Percentiles rank a stretch among this genome's conserved stretches.
phyloP scores from a whole-genome alignment of 2,113 vertebrate species.

The Clarias magur region DNA sequence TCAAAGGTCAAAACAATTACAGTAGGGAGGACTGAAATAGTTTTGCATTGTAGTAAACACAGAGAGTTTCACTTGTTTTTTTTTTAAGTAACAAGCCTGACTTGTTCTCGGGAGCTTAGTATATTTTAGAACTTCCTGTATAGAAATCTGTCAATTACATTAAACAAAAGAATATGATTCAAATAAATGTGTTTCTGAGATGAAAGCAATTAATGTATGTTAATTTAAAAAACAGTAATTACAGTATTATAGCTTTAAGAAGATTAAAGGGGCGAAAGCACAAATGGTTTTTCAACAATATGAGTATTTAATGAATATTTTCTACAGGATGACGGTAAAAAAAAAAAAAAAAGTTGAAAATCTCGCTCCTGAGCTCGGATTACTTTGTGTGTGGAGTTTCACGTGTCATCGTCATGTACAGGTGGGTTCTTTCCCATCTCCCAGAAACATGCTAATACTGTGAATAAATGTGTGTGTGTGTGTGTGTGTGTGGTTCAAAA shows the following conservation, averaged over 20 bases:
- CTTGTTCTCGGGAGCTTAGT: neutral
- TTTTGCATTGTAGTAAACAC: neutral
- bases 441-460: neutral
- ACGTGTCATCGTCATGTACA: neutral
- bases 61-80: neutral
- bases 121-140: neutral
- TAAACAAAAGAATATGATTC: neutral
- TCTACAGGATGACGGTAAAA: neutral
- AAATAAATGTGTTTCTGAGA: slow-evolving; percentile 18
- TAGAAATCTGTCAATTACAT: neutral
- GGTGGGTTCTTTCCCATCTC: neutral
- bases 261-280: neutral
- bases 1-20: neutral
- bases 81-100: neutral
- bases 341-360: neutral
- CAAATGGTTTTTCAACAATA: neutral
- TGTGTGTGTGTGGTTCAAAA: neutral
- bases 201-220: slow-evolving; percentile 22
- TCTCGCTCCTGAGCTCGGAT: neutral
- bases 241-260: neutral
- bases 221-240: slow-evolving; percentile 22
- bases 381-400: neutral
- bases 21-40: neutral
- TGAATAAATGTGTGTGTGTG: too few relatives aligned
- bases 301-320: neutral